Percentiles rank a stretch among this genome's conserved stretches.
These are phyloP conservation scores for Arbacia lixula DNA, from an alignment of 53 echinoderm and acorn worm species.

Conservation along the genomic window DNA sequence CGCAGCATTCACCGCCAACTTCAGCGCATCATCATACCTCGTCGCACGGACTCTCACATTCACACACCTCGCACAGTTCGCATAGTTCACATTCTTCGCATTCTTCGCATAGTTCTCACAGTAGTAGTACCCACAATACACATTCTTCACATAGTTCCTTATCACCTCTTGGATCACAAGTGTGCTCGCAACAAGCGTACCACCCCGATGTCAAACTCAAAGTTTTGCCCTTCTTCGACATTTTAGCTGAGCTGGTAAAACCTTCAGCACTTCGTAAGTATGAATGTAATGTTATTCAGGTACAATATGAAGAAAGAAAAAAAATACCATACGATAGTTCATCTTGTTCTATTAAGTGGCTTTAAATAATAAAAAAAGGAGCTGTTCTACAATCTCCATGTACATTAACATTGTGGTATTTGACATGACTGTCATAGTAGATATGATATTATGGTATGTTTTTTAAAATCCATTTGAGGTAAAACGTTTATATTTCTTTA, in stretches of 20 bases:
- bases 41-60: slow-evolving; percentile 40
- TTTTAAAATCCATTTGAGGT: too few relatives aligned
- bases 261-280: slow-evolving; percentile 94
- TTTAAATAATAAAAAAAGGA: too few relatives aligned
- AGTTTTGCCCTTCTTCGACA: slow-evolving; percentile 89
- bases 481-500: too few relatives aligned
- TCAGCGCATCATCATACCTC: slow-evolving; percentile 54
- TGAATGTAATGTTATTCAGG: not conserved
- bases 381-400: too few relatives aligned
- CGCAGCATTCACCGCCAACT: slow-evolving; percentile 50
- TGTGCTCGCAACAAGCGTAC: slow-evolving; percentile 67
- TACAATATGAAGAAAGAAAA: not conserved
- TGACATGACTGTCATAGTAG: too few relatives aligned
- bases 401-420: too few relatives aligned
- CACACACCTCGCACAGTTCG: slow-evolving; percentile 20
- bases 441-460: too few relatives aligned
- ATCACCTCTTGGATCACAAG: slow-evolving; percentile 30
- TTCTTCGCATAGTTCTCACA: slow-evolving; percentile 39
- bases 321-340: not conserved
- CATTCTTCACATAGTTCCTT: slow-evolving; percentile 47
- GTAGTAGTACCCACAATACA: slow-evolving; percentile 6
- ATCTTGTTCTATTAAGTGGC: not conserved
- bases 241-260: slow-evolving; percentile 87
- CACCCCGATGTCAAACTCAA: slow-evolving; percentile 92
- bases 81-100: slow-evolving; percentile 39